Base-by-base conservation (phyloP, 2,888 invertebrate genomes). In the Idaea aversata region DNA sequence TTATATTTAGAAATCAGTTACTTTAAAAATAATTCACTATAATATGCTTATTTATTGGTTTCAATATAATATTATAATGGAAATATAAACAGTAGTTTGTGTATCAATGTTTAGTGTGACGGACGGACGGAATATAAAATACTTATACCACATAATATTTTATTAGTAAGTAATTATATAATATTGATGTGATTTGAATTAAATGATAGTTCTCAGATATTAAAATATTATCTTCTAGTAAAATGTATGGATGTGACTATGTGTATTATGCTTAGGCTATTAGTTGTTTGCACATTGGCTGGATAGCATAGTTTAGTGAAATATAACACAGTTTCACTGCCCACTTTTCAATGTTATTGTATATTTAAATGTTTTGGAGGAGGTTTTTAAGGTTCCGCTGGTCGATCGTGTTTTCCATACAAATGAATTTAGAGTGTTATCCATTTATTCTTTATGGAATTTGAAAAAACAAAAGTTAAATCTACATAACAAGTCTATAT, bases 171-270 rank as follows among this genome's bases (percentile, higher is more conserved):
- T 62, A 7, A 65, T 59, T 65, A 66, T 69, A 67, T 63, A 64
- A 64, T 64, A 58, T 59, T 64, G 68, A 67, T 67, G 67, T 70
- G 70, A 72, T 69, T 69, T 61, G 70, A 63, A 34, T 65, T 65
- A 64, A 47, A 47, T 63, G 65, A 64, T 65, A 63, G 47, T 57
- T 63, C 64, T 69, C 67, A 57, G 63, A 67, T 70, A 64, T 63
- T 67, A 59, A 61, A 47, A 25, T 25, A 25, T 59, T 63, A 66
- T 66, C 47, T 65, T n/a, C 65, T 67, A 67, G 63, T 36, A 65
- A 70, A 62, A 62, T 66, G 61, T 69, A 61, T 63, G 62, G 61
- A 59, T 63, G 64, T 64, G 59, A 61, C 61, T 61, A 58, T 60
- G 34, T n/a, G 34, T 63, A 62, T 65, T 63, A 35, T 59, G 57